Conservation (phyloP, 2,888 invertebrate species). For the Toxonevra muliebris region DNA sequence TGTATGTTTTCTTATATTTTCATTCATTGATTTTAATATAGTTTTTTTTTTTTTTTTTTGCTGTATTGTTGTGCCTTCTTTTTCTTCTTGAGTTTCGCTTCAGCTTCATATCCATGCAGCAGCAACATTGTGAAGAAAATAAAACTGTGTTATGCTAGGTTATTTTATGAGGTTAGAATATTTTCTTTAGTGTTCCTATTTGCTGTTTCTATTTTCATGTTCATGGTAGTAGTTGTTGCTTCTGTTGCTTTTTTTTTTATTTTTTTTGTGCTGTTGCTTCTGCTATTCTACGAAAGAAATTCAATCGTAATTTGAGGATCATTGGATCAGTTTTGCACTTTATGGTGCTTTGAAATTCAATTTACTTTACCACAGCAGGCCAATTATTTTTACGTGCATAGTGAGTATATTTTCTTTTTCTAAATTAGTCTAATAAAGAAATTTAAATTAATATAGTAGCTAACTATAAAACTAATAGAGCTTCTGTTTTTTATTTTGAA, state of each 20-base stretch:
- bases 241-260: background rate
- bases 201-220: background rate
- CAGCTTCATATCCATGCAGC: no score
- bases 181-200: background rate
- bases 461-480: no score
- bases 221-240: background rate
- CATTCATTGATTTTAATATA: conserved; percentile 16
- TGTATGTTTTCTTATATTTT: background rate
- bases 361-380: conserved; percentile 16
- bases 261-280: conserved; percentile 3
- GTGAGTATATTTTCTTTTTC: no score
- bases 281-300: conserved; percentile 18
- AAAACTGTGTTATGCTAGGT: conserved; percentile 5
- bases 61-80: no score
- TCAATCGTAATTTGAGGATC: conserved; percentile 31
- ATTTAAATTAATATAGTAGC: no score
- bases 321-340: conserved; percentile 32
- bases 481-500: no score
- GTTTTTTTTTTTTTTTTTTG: background rate
- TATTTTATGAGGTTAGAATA: conserved; percentile 15
- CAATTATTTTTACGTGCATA: conserved; percentile 3
- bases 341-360: conserved; percentile 34
- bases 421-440: no score
- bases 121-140: no score
- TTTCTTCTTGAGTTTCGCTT: no score